Evolutionary conservation across 1,140 invertebrate species (phyloP), one percentile per base, ranked within the genome.

Genomic region (Anastrepha obliqua): DNA sequence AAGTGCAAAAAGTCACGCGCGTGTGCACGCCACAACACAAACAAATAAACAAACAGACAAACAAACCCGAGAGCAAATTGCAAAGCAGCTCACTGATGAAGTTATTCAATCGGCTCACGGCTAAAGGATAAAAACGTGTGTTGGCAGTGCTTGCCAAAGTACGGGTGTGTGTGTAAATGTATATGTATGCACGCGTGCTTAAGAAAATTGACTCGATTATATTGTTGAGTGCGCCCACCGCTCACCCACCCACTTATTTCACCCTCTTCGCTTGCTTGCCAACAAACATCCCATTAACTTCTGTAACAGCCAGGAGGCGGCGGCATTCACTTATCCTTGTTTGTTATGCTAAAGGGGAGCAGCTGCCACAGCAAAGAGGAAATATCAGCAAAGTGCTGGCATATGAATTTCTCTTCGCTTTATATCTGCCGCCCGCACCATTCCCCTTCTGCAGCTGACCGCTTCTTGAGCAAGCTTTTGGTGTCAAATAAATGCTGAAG

Each of bases 1-100:
- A 92, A 92, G 91, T 92, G 91, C 91, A 92, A 92, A 92, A 92
- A 92, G 91, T 92, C 91, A 92, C 91, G 91, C 91, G 91, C 91
- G 58, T 62, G 62, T 55, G 44, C n/a, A 87, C 2, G 58, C 58
- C 60, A 39, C 78, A 81, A 81, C 9, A 81, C 47, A 81, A 81
- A 81, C 15, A 74, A 74, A 74, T 20, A 81, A 81, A 55, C 44
- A 81, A 81, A 74, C 67, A 44, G 17, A 39, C 67, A 15, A 13
- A 74, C 39, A 47, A 51, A 81, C 74, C 44, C 2, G 13, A 65
- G 8, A 85, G 2, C 55, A 59, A 87, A 17, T 55, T 51, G 29
- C 58, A 29, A 29, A 29, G 67, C 47, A 67, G 29, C 64, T 29
- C 67, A 74, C n/a, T 59, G 74, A 81, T 81, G 74, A 81, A 81